A percentile compares a stretch with the other conserved stretches of the same genome.
phyloP scores from a whole-genome alignment of 2,113 vertebrate genomes.

The Holacanthus passer region DNA sequence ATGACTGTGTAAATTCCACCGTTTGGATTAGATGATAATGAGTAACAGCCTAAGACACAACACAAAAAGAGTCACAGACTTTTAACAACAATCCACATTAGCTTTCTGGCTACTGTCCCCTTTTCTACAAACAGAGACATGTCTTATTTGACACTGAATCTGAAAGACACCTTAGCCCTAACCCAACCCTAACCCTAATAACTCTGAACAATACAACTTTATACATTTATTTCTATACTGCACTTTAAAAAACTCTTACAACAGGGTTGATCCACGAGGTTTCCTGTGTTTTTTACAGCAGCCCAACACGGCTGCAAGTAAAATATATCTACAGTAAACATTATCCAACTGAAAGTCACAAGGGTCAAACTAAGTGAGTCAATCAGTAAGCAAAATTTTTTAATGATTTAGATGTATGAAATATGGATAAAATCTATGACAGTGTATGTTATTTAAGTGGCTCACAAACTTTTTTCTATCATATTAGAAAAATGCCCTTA shows the following conservation, averaged over 20 bases:
- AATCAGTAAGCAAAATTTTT: not conserved
- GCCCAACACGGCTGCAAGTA: not conserved
- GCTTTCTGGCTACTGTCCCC: not conserved
- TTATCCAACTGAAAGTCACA: not conserved
- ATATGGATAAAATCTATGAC: not conserved
- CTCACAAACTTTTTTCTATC: not conserved
- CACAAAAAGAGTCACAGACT: not conserved
- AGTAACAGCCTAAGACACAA: not conserved
- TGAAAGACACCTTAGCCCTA: not conserved
- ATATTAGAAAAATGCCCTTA: not conserved
- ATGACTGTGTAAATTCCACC: not conserved
- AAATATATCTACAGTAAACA: not conserved
- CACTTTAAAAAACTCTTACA: not conserved
- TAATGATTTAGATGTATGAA: no score
- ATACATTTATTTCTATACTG: not conserved
- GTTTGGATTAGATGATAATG: not conserved
- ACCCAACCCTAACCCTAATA: no score
- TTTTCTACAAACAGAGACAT: not conserved
- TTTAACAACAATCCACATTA: not conserved
- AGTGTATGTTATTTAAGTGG: not conserved
- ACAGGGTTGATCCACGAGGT: not conserved
- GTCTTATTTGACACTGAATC: not conserved
- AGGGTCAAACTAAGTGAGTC: constrained; percentile 9
- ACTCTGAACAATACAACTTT: not conserved
- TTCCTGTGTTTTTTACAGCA: constrained; percentile 10